Conservation (phyloP, 2,113 vertebrate genomes). For the Tricholaema leucomelas region DNA sequence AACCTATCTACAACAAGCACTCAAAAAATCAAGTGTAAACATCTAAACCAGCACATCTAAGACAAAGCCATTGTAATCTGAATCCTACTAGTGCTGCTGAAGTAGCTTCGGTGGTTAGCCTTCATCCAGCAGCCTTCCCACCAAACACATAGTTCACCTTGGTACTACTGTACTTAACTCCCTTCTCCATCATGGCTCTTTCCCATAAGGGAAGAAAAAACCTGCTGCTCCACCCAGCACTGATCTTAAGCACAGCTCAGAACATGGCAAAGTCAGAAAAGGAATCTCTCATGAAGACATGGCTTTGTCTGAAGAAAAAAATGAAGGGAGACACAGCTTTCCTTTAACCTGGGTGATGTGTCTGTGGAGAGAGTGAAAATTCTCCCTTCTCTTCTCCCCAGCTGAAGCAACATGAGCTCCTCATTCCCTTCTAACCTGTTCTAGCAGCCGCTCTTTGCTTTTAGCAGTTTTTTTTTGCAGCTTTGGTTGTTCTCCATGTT, state of each 20-base stretch:
- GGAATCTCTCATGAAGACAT: not conserved
- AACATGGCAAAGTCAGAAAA: not conserved
- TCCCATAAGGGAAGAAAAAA: not conserved
- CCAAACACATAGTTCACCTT: not conserved
- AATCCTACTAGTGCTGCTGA: not conserved
- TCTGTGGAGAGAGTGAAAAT: not conserved
- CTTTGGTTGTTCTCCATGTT: not conserved
- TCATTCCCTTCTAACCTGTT: not conserved
- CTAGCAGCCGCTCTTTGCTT: not conserved
- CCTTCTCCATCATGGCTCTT: rapidly evolving
- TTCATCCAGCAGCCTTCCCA: not conserved
- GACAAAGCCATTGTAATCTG: not conserved
- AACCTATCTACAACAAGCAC: rapidly evolving
- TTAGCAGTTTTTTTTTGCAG: not conserved
- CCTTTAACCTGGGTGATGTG: not conserved
- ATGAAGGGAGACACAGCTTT: not conserved
- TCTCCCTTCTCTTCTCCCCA: not conserved
- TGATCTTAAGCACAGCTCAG: not conserved
- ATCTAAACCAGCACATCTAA: not conserved
- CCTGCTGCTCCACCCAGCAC: not conserved
- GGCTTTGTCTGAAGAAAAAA: not conserved
- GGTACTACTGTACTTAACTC: not conserved
- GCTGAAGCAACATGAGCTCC: not conserved
- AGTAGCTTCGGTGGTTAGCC: not conserved
- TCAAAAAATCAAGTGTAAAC: not conserved